A percentile compares a stretch with the other conserved stretches of the same genome.
Conservation (phyloP, 35 echinoderm and acorn worm species). For the Eucidaris tribuloides region DNA sequence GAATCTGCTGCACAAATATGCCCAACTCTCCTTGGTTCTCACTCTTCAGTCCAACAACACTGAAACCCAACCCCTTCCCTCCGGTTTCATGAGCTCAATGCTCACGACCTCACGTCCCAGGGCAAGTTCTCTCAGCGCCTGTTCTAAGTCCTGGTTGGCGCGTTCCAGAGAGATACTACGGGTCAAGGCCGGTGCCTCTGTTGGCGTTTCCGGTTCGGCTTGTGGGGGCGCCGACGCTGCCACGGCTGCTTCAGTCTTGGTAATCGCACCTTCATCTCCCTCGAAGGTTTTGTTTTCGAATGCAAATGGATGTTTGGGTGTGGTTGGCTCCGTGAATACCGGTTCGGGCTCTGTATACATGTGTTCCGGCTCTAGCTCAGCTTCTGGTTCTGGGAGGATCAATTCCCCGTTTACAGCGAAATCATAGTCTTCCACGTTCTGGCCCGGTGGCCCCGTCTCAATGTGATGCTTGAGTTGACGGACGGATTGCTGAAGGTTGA, state of each 20-base stretch:
- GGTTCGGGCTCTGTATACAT: too few relatives aligned
- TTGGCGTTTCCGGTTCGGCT: not conserved
- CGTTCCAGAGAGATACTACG: not conserved
- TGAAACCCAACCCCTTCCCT: slow-evolving; percentile 86
- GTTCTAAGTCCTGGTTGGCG: slow-evolving; percentile 23
- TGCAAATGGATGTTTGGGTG: slow-evolving; percentile 61
- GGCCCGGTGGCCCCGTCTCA: slow-evolving; percentile 57
- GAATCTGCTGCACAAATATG: slow-evolving; percentile 97
- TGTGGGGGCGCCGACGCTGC: slow-evolving; percentile 30
- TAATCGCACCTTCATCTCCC: slow-evolving; percentile 47
- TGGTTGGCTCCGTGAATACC: too few relatives aligned
- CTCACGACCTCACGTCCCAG: slow-evolving; percentile 70
- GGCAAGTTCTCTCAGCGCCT: slow-evolving; percentile 50
- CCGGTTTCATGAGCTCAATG: slow-evolving; percentile 77
- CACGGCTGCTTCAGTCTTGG: not conserved
- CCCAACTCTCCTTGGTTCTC: slow-evolving; percentile 89
- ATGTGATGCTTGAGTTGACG: slow-evolving; percentile 81
- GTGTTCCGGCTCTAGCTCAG: slow-evolving; percentile 28
- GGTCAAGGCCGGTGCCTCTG: not conserved
- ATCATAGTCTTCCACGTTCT: slow-evolving; percentile 62
- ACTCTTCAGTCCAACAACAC: slow-evolving; percentile 94
- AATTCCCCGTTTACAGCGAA: slow-evolving; percentile 77
- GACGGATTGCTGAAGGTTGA: slow-evolving; percentile 89
- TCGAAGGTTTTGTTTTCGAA: slow-evolving; percentile 68
- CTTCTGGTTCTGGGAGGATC: slow-evolving; percentile 46